phyloP scores from a whole-genome alignment of 2,888 invertebrate species.

The Ditylenchus weischeri region DNA sequence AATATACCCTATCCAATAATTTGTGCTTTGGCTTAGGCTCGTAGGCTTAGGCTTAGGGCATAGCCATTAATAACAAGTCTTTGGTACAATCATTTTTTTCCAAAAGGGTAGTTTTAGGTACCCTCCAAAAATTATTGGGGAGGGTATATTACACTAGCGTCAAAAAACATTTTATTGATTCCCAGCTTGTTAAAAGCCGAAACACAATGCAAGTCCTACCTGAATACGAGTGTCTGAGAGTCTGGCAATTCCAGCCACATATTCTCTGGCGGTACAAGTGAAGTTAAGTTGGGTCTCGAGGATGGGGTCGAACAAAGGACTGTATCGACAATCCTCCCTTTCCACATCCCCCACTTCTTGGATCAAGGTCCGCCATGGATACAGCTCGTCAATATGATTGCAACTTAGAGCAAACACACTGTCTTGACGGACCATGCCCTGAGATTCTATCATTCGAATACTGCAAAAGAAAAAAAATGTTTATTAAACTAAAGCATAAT shows the following conservation, averaged over 20 bases:
- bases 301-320: constrained; percentile 52
- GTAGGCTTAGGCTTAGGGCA: no score
- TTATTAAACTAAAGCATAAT: no score
- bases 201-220: background rate
- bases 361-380: constrained; percentile 55
- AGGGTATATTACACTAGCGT: no score
- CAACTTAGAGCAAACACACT: constrained; percentile 55
- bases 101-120: no score
- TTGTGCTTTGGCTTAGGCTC: no score
- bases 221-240: constrained; percentile 44
- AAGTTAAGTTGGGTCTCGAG: constrained; percentile 36
- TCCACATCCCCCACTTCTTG: constrained; percentile 50
- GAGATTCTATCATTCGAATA: constrained; percentile 56
- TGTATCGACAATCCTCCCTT: constrained; percentile 56
- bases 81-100: no score
- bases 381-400: constrained; percentile 49
- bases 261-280: constrained; percentile 50
- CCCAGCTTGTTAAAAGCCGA: background rate
- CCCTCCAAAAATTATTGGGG: no score
- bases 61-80: no score
- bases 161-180: constrained; percentile 42
- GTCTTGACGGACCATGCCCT: constrained; percentile 55
- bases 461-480: constrained; percentile 12
- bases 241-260: constrained; percentile 56
- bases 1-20: no score